phyloP scores from a whole-genome alignment of 37 sponge, comb jelly and placozoan genomes.

The Oopsacas minuta region DNA sequence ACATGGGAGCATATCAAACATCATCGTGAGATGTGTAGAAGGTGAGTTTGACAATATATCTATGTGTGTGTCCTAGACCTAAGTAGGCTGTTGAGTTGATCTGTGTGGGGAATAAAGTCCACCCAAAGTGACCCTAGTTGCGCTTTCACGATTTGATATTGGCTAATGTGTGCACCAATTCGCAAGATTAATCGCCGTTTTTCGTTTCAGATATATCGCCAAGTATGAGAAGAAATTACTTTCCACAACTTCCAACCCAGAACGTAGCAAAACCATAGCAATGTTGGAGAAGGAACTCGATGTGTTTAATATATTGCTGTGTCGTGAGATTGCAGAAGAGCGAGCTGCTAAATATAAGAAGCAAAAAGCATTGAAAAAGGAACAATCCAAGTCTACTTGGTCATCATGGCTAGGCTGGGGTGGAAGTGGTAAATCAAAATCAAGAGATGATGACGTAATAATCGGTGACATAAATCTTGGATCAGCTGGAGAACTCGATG shows the following conservation, averaged over 20 bases:
- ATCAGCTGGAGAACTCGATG: not conserved
- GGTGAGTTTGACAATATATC: too few species aligned
- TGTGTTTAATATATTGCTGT: conserved; percentile 58
- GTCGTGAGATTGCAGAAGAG: conserved; percentile 29
- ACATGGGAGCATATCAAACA: conserved; percentile 14
- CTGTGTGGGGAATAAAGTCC: too few species aligned
- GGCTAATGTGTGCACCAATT: not conserved
- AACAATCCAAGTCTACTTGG: not conserved
- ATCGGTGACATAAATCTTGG: not conserved
- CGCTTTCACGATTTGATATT: too few species aligned
- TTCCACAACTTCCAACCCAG: conserved; percentile 2
- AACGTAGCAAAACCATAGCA: not conserved
- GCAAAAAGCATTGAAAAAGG: not conserved
- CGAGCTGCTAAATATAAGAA: not conserved
- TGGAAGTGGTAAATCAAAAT: not conserved
- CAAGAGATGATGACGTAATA: not conserved
- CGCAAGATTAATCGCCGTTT: not conserved
- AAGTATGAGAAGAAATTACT: not conserved
- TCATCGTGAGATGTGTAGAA: not conserved
- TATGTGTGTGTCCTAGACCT: too few species aligned
- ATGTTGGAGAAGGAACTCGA: conserved; percentile 48
- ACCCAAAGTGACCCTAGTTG: too few species aligned
- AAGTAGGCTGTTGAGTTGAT: too few species aligned
- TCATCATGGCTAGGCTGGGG: not conserved
- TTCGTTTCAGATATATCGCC: not conserved